A percentile compares a stretch with the other conserved stretches of the same genome.
Conservation (phyloP, 2,888 invertebrate genomes). For the Mythimna lalbum region DNA sequence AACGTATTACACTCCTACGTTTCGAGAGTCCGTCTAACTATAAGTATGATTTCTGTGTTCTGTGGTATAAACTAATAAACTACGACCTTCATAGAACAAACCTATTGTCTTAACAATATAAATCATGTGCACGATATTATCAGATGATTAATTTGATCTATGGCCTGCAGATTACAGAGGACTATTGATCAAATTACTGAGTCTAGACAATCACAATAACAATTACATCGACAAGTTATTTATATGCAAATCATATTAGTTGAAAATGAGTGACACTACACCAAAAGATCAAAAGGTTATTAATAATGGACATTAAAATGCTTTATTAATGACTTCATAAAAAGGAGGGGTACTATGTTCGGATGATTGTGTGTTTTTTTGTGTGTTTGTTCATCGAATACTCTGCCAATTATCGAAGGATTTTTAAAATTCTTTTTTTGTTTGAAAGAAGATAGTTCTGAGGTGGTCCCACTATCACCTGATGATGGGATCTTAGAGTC, state of each 20-base stretch:
- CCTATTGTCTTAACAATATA: conserved; percentile 62
- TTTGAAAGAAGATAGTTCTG: too few species aligned
- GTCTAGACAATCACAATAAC: conserved; percentile 55
- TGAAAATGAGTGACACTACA: conserved; percentile 30
- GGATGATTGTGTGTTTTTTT: too few species aligned
- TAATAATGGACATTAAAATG: conserved; percentile 28
- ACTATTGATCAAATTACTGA: conserved; percentile 52
- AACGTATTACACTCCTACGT: conserved; percentile 15
- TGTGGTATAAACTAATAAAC: conserved; percentile 41
- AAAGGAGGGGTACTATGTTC: too few species aligned
- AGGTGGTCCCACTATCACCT: too few species aligned
- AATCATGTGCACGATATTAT: conserved; percentile 61
- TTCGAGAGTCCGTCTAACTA: conserved; percentile 22
- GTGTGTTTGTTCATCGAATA: too few species aligned
- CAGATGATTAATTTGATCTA: conserved; percentile 67
- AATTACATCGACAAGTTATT: conserved; percentile 45
- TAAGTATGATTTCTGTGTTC: too few species aligned
- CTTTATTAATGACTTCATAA: too few species aligned
- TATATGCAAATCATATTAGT: conserved; percentile 38
- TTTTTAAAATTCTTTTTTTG: too few species aligned
- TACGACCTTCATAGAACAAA: conserved; percentile 59
- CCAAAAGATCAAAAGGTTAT: conserved; percentile 31
- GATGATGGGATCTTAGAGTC: too few species aligned
- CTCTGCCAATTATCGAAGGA: too few species aligned
- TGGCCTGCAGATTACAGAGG: conserved; percentile 59